These are phyloP conservation scores for Morpho helenor DNA, from an alignment of 2,888 invertebrate genomes.

Conservation along the genomic window DNA sequence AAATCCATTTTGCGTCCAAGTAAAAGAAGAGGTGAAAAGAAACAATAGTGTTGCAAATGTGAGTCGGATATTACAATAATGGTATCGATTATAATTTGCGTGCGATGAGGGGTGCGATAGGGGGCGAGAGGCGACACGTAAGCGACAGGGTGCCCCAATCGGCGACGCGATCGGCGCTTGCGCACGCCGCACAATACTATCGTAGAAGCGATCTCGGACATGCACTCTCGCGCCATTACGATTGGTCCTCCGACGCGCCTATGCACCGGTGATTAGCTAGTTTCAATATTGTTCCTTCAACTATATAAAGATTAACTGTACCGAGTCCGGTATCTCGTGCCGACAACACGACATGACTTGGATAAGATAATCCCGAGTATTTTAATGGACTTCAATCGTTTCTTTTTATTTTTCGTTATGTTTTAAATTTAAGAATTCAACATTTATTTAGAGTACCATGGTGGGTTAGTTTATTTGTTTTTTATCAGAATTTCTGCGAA, in stretches of 20 bases:
- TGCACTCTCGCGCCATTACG: constrained; percentile 70
- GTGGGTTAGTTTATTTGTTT: too few species aligned
- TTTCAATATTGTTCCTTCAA: constrained; percentile 39
- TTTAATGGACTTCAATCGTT: constrained; percentile 11
- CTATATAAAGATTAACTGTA: constrained; percentile 9
- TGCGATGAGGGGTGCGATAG: constrained; percentile 71
- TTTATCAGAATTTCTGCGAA: too few species aligned
- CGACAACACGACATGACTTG: constrained; percentile 17
- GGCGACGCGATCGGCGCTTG: constrained; percentile 68
- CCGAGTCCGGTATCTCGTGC: constrained; percentile 6
- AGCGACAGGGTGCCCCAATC: constrained; percentile 73
- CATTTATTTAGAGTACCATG: too few species aligned
- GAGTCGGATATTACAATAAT: constrained; percentile 76
- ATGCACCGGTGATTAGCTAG: constrained; percentile 59
- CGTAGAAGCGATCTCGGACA: constrained; percentile 70
- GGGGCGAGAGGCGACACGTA: constrained; percentile 67
- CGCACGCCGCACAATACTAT: constrained; percentile 72
- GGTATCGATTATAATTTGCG: constrained; percentile 80
- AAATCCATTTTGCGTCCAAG: background rate
- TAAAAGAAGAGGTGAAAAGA: constrained; percentile 22
- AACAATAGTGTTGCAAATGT: constrained; percentile 72
- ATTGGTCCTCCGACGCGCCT: constrained; percentile 61
- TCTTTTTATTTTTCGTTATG: background rate
- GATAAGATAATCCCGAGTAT: constrained; percentile 21
- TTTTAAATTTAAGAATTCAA: too few species aligned